phyloP scores from a whole-genome alignment of 1,140 invertebrate genomes.

The Drosophila rufa region DNA sequence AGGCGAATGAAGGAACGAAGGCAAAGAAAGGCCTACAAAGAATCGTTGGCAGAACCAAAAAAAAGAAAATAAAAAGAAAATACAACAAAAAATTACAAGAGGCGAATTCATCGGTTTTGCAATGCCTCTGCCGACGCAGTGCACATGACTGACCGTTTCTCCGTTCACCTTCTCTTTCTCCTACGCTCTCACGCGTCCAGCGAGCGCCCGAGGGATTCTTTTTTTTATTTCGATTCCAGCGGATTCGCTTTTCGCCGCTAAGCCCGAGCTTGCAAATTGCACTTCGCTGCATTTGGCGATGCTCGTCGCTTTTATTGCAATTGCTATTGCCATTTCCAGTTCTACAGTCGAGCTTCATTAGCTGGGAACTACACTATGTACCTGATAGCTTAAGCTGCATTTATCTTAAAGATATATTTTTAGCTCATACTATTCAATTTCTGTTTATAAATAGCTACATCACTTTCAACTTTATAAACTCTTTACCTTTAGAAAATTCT shows the following conservation, averaged over 20 bases:
- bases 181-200: conserved; percentile 26
- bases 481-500: too few relatives aligned
- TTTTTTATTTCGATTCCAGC: background rate
- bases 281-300: conserved; percentile 33
- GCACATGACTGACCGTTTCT: conserved; percentile 43
- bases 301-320: conserved; percentile 31
- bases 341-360: conserved; percentile 17
- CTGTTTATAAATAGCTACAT: too few relatives aligned
- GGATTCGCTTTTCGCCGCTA: conserved; percentile 16
- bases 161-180: conserved; percentile 22
- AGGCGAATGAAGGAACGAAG: conserved; percentile 28
- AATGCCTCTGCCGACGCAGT: conserved; percentile 20
- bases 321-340: background rate
- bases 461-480: too few relatives aligned
- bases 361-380: background rate
- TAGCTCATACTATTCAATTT: too few relatives aligned
- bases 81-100: conserved; percentile 36
- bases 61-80: conserved; percentile 2
- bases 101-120: conserved; percentile 43
- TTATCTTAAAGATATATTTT: too few relatives aligned
- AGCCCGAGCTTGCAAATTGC: conserved; percentile 40
- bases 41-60: conserved; percentile 34
- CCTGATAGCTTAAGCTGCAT: background rate
- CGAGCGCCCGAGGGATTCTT: conserved; percentile 17
- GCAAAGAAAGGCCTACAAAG: conserved; percentile 56